Evolutionary conservation across 2,888 invertebrate species (phyloP), one percentile per base, ranked within the genome.

Genomic region (Bursaphelenchus okinawaensis): DNA sequence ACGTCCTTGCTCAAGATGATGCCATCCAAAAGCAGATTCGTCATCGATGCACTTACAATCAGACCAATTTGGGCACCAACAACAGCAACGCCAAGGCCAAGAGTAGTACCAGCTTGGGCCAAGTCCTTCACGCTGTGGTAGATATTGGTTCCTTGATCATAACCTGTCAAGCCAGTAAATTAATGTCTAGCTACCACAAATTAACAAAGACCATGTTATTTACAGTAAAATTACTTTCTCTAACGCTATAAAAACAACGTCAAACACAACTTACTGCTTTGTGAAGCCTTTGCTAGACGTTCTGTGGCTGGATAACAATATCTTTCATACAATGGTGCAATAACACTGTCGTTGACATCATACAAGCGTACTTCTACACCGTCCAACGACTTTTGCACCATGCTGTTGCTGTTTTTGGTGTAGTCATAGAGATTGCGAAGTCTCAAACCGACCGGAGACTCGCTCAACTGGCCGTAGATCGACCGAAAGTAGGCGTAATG

Each of bases 1-100:
- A 52, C 62, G 51, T 68, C 59, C 65, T 72, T 72, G 8, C 74
- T 72, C n/a, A 59, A 57, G 52, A 72, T 69, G 52, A 74, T 51
- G 19, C 71, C 69, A 28, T 75, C 71, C 54, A 72, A 54, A 7
- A 71, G 60, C 52, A 69, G 22, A 40, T 63, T 62, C 9, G 72
- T 65, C 16, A 55, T 64, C 26, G 72, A 40, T n/a, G 67, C 62
- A 19, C 63, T 63, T 31, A 63, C 56, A 20, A 66, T 66, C n/a
- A 71, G 50, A 22, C 69, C 66, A 50, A 70, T 54, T 51, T 70
- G 71, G 20, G 70, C 60, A n/a, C 64, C 55, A 27, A 72, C 70
- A 19, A 70, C 58, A 22, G 62, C 67, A 4, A 72, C 50, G 7
- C 70, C 70, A n/a, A 70, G 28, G 4, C 68, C 56, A 20, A 70